Percentiles rank a stretch among this genome's conserved stretches.
phyloP scores from a whole-genome alignment of 2,888 invertebrate species.

The Zhengitettix transpicula region DNA sequence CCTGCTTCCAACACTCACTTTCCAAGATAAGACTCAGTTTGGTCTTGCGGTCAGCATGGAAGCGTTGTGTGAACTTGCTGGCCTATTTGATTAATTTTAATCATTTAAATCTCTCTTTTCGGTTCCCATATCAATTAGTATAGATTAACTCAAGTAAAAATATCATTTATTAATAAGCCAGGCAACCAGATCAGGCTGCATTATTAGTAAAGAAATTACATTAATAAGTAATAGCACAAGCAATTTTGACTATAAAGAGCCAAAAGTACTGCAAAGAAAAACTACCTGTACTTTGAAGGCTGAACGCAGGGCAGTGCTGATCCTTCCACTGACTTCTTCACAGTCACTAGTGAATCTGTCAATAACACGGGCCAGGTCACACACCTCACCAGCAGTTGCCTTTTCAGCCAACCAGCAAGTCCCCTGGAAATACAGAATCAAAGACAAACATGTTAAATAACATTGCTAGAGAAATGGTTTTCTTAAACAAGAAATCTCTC shows the following conservation, averaged over 20 bases:
- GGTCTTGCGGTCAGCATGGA: constrained; percentile 74
- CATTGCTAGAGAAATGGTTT: too few relatives aligned
- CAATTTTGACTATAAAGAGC: too few relatives aligned
- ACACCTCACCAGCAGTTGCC: constrained; percentile 60
- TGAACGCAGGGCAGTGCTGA: constrained; percentile 61
- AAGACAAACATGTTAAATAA: not conserved
- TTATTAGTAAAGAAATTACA: too few relatives aligned
- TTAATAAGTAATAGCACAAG: too few relatives aligned
- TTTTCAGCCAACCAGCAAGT: constrained; percentile 38
- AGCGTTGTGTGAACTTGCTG: constrained; percentile 75
- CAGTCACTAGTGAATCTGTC: constrained; percentile 63
- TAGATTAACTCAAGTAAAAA: not conserved
- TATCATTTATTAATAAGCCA: too few relatives aligned
- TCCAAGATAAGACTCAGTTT: constrained; percentile 75
- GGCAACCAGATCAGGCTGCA: too few relatives aligned
- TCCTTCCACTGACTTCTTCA: constrained; percentile 54
- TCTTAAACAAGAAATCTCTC: too few relatives aligned
- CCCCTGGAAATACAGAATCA: not conserved
- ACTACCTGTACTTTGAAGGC: constrained; percentile 49
- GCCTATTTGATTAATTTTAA: constrained; percentile 34
- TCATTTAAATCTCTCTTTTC: too few relatives aligned
- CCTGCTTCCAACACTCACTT: constrained; percentile 83
- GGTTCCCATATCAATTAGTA: not conserved
- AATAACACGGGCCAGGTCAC: constrained; percentile 56
- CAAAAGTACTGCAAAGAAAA: too few relatives aligned